These are phyloP conservation scores for Frankliniella intonsa DNA, from an alignment of 2,888 invertebrate species.

Conservation along the genomic window DNA sequence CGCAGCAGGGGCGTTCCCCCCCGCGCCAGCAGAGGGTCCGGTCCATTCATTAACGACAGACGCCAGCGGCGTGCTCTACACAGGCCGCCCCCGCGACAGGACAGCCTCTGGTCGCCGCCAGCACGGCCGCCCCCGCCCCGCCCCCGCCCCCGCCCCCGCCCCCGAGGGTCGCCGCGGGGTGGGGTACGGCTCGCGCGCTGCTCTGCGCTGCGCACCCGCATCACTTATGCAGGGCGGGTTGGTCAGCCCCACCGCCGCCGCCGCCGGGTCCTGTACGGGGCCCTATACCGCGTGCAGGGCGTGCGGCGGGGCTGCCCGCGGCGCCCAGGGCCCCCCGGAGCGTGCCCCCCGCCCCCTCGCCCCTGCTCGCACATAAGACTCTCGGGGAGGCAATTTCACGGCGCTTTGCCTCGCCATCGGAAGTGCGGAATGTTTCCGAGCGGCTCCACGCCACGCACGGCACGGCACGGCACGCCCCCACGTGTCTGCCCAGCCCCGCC, in stretches of 20 bases:
- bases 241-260: not conserved
- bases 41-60: not conserved
- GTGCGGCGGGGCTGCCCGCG: no score
- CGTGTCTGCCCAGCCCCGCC: not conserved
- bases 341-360: not conserved
- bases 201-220: not conserved
- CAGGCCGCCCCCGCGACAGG: not conserved
- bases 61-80: not conserved
- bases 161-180: no score
- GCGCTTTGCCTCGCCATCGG: constrained; percentile 13
- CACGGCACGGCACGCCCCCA: not conserved
- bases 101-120: no score
- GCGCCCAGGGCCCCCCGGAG: not conserved
- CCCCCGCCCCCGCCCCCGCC: no score
- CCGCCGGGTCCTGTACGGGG: no score
- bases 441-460: not conserved
- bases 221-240: not conserved
- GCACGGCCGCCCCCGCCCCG: no score
- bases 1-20: not conserved
- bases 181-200: no score
- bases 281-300: no score
- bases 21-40: not conserved
- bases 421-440: constrained; percentile 18
- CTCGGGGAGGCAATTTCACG: constrained; percentile 12
- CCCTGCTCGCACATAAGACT: not conserved